phyloP scores from a whole-genome alignment of 2,888 invertebrate genomes.

The Drosophila monieri region DNA sequence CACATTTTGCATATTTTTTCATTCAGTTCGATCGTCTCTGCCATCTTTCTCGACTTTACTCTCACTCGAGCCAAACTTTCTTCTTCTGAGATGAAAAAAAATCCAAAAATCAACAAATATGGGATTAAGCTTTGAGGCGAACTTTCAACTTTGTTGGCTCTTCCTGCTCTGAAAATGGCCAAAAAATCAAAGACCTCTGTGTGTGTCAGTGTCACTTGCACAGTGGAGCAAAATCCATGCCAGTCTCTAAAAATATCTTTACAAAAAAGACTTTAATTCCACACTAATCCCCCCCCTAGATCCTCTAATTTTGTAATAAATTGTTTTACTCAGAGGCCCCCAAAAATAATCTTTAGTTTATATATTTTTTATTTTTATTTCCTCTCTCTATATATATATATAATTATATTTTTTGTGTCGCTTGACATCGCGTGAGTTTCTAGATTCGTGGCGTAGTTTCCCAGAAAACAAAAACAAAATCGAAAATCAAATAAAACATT shows the following conservation, averaged over 20 bases:
- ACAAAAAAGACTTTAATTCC: too few relatives aligned
- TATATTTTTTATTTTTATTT: slow-evolving; percentile 8
- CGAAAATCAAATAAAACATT: slow-evolving; percentile 12
- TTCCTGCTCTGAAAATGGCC: slow-evolving; percentile 9
- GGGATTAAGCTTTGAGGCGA: slow-evolving; percentile 23
- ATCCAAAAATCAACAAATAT: slow-evolving; percentile 1
- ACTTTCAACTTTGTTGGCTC: slow-evolving; percentile 35
- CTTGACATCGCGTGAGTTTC: slow-evolving; percentile 67
- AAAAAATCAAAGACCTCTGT: background rate
- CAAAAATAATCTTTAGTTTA: slow-evolving; percentile 22
- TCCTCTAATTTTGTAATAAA: slow-evolving; percentile 32
- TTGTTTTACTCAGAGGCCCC: slow-evolving; percentile 2
- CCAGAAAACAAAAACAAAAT: slow-evolving; percentile 26
- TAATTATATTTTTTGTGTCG: slow-evolving; percentile 4
- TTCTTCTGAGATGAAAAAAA: slow-evolving; percentile 25
- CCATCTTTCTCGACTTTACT: slow-evolving; percentile 23
- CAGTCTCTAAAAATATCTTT: too few relatives aligned
- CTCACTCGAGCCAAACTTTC: slow-evolving; percentile 33
- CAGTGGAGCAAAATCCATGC: slow-evolving; percentile 4
- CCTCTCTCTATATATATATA: background rate
- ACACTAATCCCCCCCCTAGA: too few relatives aligned
- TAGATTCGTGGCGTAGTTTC: slow-evolving; percentile 45
- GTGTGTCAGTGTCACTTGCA: slow-evolving; percentile 1
- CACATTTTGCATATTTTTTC: slow-evolving; percentile 43
- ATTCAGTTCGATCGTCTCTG: slow-evolving; percentile 33